phyloP scores from a whole-genome alignment of 2,797 vertebrate species.

The Chaenodraco wilsoni region DNA sequence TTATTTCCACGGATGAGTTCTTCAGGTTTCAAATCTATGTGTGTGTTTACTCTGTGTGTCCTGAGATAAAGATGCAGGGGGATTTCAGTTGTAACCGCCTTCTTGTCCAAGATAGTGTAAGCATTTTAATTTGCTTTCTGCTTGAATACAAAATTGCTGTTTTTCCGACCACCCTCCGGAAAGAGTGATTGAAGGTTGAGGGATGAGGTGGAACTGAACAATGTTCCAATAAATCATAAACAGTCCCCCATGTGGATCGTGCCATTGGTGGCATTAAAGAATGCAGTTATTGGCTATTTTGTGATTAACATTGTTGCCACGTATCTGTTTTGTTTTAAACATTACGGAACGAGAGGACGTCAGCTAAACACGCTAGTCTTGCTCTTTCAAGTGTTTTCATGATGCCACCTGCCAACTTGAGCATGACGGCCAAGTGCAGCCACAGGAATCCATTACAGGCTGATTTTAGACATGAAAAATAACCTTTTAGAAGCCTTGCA shows the following conservation, averaged over 20 bases:
- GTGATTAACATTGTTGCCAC: slow-evolving; percentile 16
- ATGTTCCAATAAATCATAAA: slow-evolving; percentile 43
- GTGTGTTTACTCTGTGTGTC: neutral
- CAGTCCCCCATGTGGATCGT: slow-evolving; percentile 28
- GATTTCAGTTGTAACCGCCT: neutral
- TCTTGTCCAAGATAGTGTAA: slow-evolving; percentile 4
- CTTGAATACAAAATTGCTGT: slow-evolving; percentile 28
- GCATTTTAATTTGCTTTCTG: neutral
- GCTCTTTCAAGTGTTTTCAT: slow-evolving; percentile 56
- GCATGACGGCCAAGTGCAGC: slow-evolving; percentile 68
- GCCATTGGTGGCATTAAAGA: slow-evolving; percentile 19
- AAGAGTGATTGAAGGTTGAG: slow-evolving; percentile 38
- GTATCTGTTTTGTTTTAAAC: slow-evolving; percentile 66
- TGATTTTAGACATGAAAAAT: slow-evolving; percentile 70
- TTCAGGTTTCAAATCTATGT: slow-evolving; percentile 10
- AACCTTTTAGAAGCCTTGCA: slow-evolving; percentile 57
- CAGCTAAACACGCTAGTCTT: slow-evolving; percentile 40
- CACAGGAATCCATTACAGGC: slow-evolving; percentile 69
- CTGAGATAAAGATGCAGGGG: no score
- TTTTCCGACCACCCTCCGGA: slow-evolving; percentile 10
- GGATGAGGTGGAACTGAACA: slow-evolving; percentile 28
- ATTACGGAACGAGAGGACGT: slow-evolving; percentile 35
- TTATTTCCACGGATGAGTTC: slow-evolving; percentile 13
- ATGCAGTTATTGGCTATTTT: slow-evolving; percentile 29
- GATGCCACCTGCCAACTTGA: slow-evolving; percentile 60